Conservation (phyloP, 2,113 vertebrate species). For the Dolichallabes microphthalmus region DNA sequence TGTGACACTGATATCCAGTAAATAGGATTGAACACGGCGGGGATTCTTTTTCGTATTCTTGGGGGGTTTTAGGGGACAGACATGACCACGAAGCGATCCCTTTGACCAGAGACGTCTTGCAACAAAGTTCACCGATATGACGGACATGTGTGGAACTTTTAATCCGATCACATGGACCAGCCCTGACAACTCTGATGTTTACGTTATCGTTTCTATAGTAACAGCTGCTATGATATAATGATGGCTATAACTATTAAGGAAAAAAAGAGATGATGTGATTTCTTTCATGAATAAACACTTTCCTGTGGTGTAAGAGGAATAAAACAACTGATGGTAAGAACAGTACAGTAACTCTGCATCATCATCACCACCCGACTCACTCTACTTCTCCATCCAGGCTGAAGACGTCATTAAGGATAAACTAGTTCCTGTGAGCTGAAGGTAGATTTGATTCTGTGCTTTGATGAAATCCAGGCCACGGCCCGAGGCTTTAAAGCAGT, state of each 20-base stretch:
- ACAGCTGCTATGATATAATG: background rate
- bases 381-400: background rate
- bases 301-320: background rate
- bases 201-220: background rate
- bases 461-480: constrained; percentile 22
- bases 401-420: constrained; percentile 14
- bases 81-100: constrained; percentile 17
- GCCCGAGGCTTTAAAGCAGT: constrained; percentile 8
- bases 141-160: background rate
- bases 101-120: background rate
- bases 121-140: background rate
- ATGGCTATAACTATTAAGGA: background rate
- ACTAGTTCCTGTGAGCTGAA: constrained; percentile 35
- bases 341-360: background rate
- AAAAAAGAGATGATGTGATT: background rate
- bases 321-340: background rate
- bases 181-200: background rate
- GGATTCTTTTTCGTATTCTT: constrained; percentile 24
- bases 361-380: background rate
- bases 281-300: background rate
- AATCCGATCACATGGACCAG: too few species aligned
- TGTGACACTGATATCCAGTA: constrained; percentile 42
- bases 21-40: constrained; percentile 54
- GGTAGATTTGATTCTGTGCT: constrained; percentile 29
- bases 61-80: constrained; percentile 15